These are phyloP conservation scores for Macrosteles quadrilineatus DNA, from an alignment of 1,140 invertebrate genomes.

Conservation along the genomic window DNA sequence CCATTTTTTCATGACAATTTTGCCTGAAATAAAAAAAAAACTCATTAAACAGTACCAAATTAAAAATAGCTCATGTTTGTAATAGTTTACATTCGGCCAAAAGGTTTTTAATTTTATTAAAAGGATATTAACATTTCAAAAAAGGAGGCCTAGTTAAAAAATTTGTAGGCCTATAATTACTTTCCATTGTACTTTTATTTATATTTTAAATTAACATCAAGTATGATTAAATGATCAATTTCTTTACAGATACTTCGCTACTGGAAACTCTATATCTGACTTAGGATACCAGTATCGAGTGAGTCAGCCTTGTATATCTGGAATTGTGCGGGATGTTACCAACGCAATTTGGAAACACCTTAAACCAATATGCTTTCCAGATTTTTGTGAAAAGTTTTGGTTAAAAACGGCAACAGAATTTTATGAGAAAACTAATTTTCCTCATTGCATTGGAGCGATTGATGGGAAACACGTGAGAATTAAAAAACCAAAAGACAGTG, in stretches of 20 bases:
- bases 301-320: slow-evolving; percentile 22
- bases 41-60: not conserved
- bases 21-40: not conserved
- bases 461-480: slow-evolving; percentile 33
- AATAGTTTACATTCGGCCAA: not conserved
- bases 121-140: too few species aligned
- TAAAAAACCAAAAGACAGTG: slow-evolving; percentile 8
- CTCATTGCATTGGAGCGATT: slow-evolving; percentile 46
- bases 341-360: slow-evolving; percentile 36
- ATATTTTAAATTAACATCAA: too few species aligned
- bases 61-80: not conserved
- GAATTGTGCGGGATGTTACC: slow-evolving; percentile 35
- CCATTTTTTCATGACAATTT: slow-evolving; percentile 11
- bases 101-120: too few species aligned
- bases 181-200: too few species aligned
- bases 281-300: slow-evolving; percentile 32
- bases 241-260: slow-evolving; percentile 17
- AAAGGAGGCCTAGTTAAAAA: too few species aligned
- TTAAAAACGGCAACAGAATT: not conserved
- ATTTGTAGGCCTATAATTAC: too few species aligned
- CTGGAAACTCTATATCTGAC: slow-evolving; percentile 6
- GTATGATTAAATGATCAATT: not conserved
- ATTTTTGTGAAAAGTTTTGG: slow-evolving; percentile 36
- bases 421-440: slow-evolving; percentile 44
- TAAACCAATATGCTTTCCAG: slow-evolving; percentile 15